These are phyloP conservation scores for Bettongia penicillata DNA, from an alignment of 2,113 vertebrate genomes.

Conservation along the genomic window DNA sequence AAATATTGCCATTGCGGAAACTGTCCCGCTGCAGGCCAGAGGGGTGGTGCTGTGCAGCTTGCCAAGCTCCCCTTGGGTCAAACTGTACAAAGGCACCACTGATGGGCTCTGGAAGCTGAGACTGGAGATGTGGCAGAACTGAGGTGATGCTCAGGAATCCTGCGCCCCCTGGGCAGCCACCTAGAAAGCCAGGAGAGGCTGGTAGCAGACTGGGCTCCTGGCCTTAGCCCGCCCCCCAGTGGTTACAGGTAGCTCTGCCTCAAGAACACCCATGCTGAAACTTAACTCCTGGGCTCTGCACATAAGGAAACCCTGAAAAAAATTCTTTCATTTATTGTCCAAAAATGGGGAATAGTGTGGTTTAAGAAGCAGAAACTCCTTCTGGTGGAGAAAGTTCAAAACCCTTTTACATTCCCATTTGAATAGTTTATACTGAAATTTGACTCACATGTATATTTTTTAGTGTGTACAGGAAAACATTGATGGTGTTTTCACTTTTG, in stretches of 20 bases:
- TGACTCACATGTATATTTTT: conserved; percentile 72
- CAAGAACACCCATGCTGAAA: background rate
- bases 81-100: background rate
- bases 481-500: conserved; percentile 76
- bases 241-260: conserved; percentile 49
- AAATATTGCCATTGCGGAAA: background rate
- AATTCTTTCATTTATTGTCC: background rate
- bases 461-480: conserved; percentile 69
- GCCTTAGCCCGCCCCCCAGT: conserved; percentile 62
- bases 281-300: background rate
- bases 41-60: background rate
- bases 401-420: conserved; percentile 73
- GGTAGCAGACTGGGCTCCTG: background rate
- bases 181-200: background rate
- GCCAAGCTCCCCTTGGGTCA: background rate
- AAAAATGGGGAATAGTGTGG: conserved; percentile 47
- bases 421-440: conserved; percentile 74
- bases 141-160: background rate
- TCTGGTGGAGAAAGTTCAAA: conserved; percentile 37
- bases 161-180: background rate
- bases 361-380: conserved; percentile 33
- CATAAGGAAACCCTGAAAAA: background rate
- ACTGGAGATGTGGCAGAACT: background rate
- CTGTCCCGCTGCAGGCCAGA: background rate
- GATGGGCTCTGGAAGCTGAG: background rate